phyloP scores from a whole-genome alignment of 2,113 vertebrate species.

The Chloropsis hardwickii region DNA sequence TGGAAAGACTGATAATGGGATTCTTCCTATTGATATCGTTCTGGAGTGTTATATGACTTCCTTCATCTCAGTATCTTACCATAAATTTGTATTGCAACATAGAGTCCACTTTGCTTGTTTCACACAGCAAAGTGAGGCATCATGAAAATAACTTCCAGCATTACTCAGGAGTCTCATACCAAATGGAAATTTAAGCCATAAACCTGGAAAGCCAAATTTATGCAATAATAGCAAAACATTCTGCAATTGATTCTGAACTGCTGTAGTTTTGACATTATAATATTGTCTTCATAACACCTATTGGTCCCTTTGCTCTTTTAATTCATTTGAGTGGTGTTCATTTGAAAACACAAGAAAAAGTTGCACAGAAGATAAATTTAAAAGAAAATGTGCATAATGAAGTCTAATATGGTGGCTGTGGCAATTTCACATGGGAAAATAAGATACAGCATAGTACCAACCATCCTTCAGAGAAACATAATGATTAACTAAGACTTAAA shows the following conservation, averaged over 20 bases:
- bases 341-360: neutral
- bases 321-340: neutral
- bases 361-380: neutral
- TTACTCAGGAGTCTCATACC: neutral
- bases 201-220: neutral
- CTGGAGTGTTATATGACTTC: neutral
- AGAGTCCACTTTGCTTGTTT: neutral
- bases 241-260: neutral
- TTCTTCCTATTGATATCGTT: neutral
- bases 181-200: neutral
- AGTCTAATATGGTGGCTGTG: neutral
- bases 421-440: neutral
- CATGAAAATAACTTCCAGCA: neutral
- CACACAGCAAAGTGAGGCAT: neutral
- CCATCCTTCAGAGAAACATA: neutral
- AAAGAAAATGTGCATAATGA: neutral
- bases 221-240: neutral
- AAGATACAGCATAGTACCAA: neutral
- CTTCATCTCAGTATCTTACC: neutral
- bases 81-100: neutral
- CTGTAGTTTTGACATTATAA: neutral
- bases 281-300: neutral
- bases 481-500: neutral
- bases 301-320: constrained; percentile 5
- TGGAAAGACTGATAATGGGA: neutral